Evolutionary conservation across 2,113 vertebrate genomes (phyloP), one percentile per base, ranked within the genome.

Genomic region (Heterotis niloticus): DNA sequence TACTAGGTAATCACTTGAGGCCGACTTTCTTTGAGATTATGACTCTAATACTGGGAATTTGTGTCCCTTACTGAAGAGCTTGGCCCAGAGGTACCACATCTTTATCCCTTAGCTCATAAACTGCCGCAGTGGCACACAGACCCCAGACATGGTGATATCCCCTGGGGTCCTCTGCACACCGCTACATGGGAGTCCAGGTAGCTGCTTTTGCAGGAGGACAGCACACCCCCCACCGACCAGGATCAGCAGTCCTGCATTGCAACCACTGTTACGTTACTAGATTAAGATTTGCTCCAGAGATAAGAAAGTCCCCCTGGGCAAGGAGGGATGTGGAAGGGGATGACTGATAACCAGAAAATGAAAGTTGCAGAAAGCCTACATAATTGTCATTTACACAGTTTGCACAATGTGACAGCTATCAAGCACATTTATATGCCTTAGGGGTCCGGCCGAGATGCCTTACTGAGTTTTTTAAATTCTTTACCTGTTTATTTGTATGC

Each of bases 211-310:
- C 34, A 44, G 34, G 34, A 44, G 34, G 7, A 2, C 34, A 44
- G 7, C 23, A 24, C 23, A 10, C 34, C 65, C 64, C 24, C 2
- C n/a, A 3, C 64, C 9, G 14, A 14, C 12, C 20, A 23, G 57
- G 10, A 10, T 29, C 52, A 13, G 20, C 54, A 60, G 23, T 51
- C 57, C 10, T 16, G 69, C 76, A 64, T 77, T 72, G 59, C 7
- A 10, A 44, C 28, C 18, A 80, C 5, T 0, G 64, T 81, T 78
- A 23, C 57, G 18, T 81, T 60, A 78, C 67, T 52, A 62, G 65
- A n/a, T 29, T n/a, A 14, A 57, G 54, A 24, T 14, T 71, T 29
- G 65, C 65, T 26, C 1, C 65, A 67, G n/a, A 44, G 34, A 20
- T 11, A 44, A 44, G 7, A 44, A 44, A 44, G 34, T 44, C 34